Evolutionary conservation across 2,888 invertebrate species (phyloP).

Genomic region (Autographa pulchrina): DNA sequence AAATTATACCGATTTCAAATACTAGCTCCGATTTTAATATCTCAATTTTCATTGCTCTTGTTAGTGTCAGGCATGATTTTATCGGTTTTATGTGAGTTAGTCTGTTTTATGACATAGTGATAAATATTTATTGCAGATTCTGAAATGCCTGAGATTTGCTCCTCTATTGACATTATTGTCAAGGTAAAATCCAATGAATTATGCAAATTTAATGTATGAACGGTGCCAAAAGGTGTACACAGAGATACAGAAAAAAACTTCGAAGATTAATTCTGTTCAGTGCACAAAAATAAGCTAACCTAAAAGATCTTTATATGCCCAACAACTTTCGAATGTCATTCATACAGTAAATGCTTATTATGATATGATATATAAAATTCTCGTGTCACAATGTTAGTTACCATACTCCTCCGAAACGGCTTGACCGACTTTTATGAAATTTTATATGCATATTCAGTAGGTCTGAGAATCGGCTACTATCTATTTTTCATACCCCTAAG

Average conservation of each 20-base stretch:
- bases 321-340: too few species aligned
- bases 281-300: neutral
- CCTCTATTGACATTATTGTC: constrained; percentile 15
- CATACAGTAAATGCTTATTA: too few species aligned
- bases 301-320: too few species aligned
- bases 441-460: too few species aligned
- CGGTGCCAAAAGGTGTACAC: neutral
- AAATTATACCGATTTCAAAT: neutral
- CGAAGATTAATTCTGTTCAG: neutral
- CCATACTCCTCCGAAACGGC: too few species aligned
- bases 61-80: constrained; percentile 28
- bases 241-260: neutral
- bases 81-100: constrained; percentile 26
- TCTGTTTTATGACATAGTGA: constrained; percentile 30
- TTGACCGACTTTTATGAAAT: too few species aligned
- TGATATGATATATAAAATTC: too few species aligned
- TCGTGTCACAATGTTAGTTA: too few species aligned
- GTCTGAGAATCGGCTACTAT: too few species aligned
- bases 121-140: constrained; percentile 41
- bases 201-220: constrained; percentile 21
- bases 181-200: constrained; percentile 35
- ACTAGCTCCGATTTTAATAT: constrained; percentile 10
- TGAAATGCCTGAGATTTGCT: constrained; percentile 24
- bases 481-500: too few species aligned
- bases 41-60: constrained; percentile 23